Conservation (phyloP, 2,888 invertebrate genomes). For the Iselma pallidipennis region DNA sequence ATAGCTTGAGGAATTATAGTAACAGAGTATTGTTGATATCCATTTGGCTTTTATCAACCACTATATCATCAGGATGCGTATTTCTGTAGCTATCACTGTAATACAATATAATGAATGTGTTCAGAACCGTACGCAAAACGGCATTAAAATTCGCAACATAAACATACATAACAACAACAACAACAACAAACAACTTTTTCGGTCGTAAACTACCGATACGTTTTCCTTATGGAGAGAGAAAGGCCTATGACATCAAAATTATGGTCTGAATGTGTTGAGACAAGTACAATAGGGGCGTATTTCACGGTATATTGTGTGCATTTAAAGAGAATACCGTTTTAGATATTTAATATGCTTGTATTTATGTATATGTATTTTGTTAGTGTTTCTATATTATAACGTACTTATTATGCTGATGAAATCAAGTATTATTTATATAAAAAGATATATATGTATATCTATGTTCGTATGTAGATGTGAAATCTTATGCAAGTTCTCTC, state of each 20-base stretch:
- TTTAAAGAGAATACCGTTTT: neutral
- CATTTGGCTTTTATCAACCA: too few species aligned
- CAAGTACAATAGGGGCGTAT: slow-evolving; percentile 11
- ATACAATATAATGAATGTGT: neutral
- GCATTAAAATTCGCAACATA: neutral
- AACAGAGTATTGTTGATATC: too few species aligned
- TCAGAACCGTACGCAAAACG: neutral
- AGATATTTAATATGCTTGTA: neutral
- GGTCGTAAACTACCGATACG: neutral
- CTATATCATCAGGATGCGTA: too few species aligned
- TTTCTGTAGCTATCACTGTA: neutral
- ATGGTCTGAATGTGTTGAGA: slow-evolving; percentile 9
- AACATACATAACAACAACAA: too few species aligned
- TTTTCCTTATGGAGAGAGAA: neutral
- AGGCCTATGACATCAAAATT: neutral
- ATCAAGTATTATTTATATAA: neutral
- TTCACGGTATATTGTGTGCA: slow-evolving; percentile 8
- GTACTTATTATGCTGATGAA: neutral
- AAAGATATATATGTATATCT: neutral
- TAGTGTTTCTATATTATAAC: slow-evolving; percentile 10
- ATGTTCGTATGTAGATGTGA: neutral
- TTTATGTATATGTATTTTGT: neutral
- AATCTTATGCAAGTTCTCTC: slow-evolving; percentile 33
- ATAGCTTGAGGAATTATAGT: too few species aligned
- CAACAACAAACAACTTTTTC: neutral